Evolutionary conservation across 2,797 vertebrate species (phyloP), one percentile per base, ranked within the genome.

Genomic region (Hoplostethus mediterraneus): DNA sequence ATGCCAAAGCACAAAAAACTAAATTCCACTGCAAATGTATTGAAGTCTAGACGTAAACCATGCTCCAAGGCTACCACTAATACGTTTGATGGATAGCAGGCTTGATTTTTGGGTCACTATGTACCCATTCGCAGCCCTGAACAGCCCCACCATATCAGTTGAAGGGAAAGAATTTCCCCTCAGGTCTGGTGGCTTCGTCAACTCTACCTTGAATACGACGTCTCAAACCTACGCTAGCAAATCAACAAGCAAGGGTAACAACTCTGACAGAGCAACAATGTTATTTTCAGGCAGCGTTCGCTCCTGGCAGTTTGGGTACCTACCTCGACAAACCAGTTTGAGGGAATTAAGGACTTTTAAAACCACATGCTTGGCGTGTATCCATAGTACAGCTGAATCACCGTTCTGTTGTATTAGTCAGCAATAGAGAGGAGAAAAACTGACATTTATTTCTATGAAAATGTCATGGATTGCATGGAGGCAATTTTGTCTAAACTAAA

Each of bases 301-400:
- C 72, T 65, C 25, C 14, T 63, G 69, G 48, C 63, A 17, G 2
- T 72, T 77, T 68, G 47, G 54, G 25, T 12, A 53, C 38, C 55
- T 40, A 42, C 36, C 77, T 63, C 40, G 80, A 74, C 56, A 77
- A 87, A 84, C 81, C 77, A 73, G 88, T 87, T 87, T 76, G 17
- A 60, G 53, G 79, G 42, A 70, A 63, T 66, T 30, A 11, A 60
- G 21, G 72, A 63, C 67, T 59, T 86, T 77, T 58, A 65, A 78
- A 81, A 61, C n/a, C 30, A 70, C 49, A 67, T 55, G 40, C 30
- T 57, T 64, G 1, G 52, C 28, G 28, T 28, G 28, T 2, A 28
- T 28, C 28, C 28, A 28, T 28, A 28, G 28, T 28, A 28, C 3
- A 28, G 28, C 28, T 28, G 10, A 44, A 57, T 63, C 14, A 38